Percentiles rank a stretch among this genome's conserved stretches.
Conservation (phyloP, 2,797 vertebrate genomes). For the Picus viridis region DNA sequence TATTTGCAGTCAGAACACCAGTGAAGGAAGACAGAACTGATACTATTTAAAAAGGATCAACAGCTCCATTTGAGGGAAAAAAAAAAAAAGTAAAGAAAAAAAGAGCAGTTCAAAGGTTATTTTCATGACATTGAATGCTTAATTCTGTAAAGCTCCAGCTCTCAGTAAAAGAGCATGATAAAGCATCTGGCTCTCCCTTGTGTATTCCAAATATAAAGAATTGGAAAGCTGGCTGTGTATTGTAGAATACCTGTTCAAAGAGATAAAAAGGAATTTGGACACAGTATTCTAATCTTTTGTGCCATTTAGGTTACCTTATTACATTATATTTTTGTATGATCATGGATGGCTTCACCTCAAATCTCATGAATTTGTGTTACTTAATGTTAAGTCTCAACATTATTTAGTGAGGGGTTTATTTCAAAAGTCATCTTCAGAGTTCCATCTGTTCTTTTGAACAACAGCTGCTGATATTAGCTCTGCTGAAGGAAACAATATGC, state of each 20-base stretch:
- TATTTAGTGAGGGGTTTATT: neutral
- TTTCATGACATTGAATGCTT: slow-evolving; percentile 1
- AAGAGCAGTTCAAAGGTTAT: neutral
- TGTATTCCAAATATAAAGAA: neutral
- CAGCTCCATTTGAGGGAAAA: neutral
- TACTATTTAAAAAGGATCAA: neutral
- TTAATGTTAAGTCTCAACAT: neutral
- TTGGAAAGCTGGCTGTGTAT: neutral
- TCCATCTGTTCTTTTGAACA: neutral
- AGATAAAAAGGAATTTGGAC: neutral
- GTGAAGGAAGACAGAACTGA: neutral
- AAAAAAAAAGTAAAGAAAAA: neutral
- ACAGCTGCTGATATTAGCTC: neutral
- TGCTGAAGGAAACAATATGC: neutral
- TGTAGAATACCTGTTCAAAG: neutral
- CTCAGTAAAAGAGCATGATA: neutral
- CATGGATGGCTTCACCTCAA: neutral
- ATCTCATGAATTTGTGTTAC: neutral
- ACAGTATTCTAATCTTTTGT: neutral
- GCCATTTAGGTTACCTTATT: neutral
- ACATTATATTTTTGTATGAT: neutral
- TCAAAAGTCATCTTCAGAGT: neutral
- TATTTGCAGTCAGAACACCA: neutral
- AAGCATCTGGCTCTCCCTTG: neutral
- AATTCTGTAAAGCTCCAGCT: slow-evolving; percentile 6